Conservation (phyloP, 2,888 invertebrate species). For the Heliconius cydno region DNA sequence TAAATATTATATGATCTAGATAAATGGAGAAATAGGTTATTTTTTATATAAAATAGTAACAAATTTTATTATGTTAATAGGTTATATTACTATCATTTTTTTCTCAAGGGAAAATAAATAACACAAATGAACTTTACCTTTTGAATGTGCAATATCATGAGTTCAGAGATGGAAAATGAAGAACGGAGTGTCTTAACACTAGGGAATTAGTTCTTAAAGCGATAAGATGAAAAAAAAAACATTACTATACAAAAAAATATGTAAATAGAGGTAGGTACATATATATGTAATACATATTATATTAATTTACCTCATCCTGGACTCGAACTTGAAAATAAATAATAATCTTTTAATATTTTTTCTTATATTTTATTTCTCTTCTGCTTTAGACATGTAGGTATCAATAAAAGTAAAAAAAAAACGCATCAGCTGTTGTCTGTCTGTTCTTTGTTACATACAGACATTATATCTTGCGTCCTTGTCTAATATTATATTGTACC, state of each 20-base stretch:
- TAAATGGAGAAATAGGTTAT: background rate
- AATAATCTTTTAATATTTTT: background rate
- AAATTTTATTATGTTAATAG: no score
- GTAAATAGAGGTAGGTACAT: background rate
- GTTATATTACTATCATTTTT: no score
- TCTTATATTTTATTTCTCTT: background rate
- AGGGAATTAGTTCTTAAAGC: no score
- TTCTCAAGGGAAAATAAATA: no score
- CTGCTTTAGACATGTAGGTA: background rate
- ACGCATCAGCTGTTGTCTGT: conserved; percentile 45
- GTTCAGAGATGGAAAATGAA: no score
- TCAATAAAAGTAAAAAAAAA: conserved; percentile 17
- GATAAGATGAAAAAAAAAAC: no score
- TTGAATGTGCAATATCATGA: no score
- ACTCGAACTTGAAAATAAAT: background rate
- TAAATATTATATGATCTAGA: conserved; percentile 2
- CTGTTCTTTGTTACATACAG: conserved; percentile 37
- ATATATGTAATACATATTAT: background rate
- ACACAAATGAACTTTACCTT: no score
- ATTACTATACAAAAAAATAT: no score
- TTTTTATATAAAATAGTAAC: no score
- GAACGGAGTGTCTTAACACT: no score
- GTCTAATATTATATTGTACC: conserved; percentile 32
- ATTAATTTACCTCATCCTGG: background rate
- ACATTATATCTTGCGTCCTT: conserved; percentile 38